Evolutionary conservation across 2,888 invertebrate species (phyloP), one percentile per base, ranked within the genome.

Genomic region (Tridacna crocea): DNA sequence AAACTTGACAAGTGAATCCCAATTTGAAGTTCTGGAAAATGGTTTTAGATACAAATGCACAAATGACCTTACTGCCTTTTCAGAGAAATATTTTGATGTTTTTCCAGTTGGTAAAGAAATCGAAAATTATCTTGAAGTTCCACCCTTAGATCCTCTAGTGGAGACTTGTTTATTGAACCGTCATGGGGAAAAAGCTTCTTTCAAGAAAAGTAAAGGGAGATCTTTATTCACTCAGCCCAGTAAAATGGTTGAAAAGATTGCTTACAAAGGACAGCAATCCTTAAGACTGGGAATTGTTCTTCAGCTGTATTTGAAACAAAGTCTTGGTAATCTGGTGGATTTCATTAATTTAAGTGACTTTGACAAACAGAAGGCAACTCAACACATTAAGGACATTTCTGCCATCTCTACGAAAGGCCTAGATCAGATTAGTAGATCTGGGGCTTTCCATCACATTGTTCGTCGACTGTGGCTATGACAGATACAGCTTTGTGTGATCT

Each of bases 171-270:
- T 82, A 17, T 27, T 75, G 15, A 73, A 76, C 19, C 61, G 66
- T 58, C 72, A 73, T 76, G 73, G 79, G 61, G 58, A 60, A 24
- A 76, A 77, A n/a, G 80, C 77, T 22, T 51, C 79, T 17, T 83
- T 80, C 70, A 46, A 63, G 19, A 82, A 75, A 48, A 22, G 36
- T 36, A 76, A 76, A 24, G 70, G 60, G 4, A 80, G 72, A 66
- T 17, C 47, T 27, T 75, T 83, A 48, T 61, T 66, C 66, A 27
- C 55, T 15, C 83, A 83, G 47, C 83, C 83, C 0, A 58, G 46
- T 36, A 80, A 83, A 77, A 80, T 74, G 74, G 48, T 83, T 0
- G 80, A 83, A n/a, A 83, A 78, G 22, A 78, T 80, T 36, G 76
- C 77, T 0, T 81, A 76, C 60, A 78, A 79, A 55, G 84, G 80